Evolutionary conservation across 2,797 vertebrate species (phyloP).

Genomic region (Balearica regulorum): DNA sequence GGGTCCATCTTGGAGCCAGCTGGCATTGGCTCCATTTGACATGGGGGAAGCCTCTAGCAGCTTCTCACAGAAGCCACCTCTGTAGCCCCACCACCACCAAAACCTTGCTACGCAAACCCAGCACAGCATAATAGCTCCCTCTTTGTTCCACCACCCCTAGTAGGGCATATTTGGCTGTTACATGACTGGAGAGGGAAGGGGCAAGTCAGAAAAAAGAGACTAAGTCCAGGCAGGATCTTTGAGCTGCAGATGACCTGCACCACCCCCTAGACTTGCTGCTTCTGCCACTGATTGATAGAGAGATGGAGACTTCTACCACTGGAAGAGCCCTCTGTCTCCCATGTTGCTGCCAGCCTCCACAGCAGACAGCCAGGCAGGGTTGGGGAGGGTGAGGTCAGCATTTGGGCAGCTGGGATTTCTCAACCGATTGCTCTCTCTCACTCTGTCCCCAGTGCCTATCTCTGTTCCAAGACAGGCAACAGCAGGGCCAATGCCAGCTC

Average conservation of each 20-base stretch:
- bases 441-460: background rate
- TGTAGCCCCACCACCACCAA: background rate
- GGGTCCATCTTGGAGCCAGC: fast-evolving
- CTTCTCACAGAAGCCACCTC: background rate
- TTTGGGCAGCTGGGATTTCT: background rate
- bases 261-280: background rate
- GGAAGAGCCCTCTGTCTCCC: background rate
- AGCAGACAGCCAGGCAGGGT: background rate
- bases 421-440: fast-evolving
- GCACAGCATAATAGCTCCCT: background rate
- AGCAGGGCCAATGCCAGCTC: background rate
- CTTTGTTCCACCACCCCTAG: background rate
- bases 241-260: background rate
- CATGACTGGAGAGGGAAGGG: background rate
- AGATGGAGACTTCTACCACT: background rate
- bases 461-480: background rate
- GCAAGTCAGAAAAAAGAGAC: background rate
- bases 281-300: background rate
- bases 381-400: fast-evolving
- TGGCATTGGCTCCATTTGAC: background rate
- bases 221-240: background rate
- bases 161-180: background rate
- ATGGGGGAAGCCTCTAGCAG: no score
- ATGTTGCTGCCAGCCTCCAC: fast-evolving
- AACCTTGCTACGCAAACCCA: background rate